Conservation (phyloP, 23 tunicate species). For the Phallusia fumigata region DNA sequence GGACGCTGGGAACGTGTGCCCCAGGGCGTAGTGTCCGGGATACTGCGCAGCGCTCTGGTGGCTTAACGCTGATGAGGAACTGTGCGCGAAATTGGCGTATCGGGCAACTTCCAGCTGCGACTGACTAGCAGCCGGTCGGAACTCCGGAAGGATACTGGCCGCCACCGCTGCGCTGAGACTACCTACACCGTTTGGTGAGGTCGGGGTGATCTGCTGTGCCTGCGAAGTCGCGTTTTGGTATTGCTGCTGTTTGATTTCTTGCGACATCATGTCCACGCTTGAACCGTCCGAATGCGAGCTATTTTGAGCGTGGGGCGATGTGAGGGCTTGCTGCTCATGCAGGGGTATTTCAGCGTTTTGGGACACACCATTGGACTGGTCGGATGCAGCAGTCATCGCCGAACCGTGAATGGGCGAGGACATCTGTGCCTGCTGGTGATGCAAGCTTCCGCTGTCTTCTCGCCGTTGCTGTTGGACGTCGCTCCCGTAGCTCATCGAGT, state of each 20-base stretch:
- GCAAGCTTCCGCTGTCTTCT: slow-evolving; percentile 5
- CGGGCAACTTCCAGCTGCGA: slow-evolving; percentile 37
- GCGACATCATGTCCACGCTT: slow-evolving; percentile 19
- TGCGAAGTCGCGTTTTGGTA: neutral
- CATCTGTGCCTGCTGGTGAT: neutral
- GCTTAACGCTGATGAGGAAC: slow-evolving; percentile 10
- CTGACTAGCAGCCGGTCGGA: slow-evolving; percentile 32
- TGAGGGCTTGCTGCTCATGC: slow-evolving; percentile 15
- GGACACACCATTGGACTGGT: slow-evolving; percentile 12
- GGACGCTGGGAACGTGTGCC: slow-evolving; percentile 23
- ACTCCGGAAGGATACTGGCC: slow-evolving; percentile 47
- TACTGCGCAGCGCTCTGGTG: slow-evolving; percentile 26
- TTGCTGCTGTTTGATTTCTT: slow-evolving; percentile 18
- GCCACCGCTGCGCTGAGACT: slow-evolving; percentile 31
- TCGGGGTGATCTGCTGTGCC: slow-evolving; percentile 3
- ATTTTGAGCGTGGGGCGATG: slow-evolving; percentile 32
- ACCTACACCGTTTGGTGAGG: neutral
- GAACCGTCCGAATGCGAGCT: slow-evolving; percentile 25
- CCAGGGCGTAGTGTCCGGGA: slow-evolving; percentile 20
- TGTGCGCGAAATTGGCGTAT: slow-evolving; percentile 24
- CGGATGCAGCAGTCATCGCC: slow-evolving; percentile 27
- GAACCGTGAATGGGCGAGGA: slow-evolving; percentile 10
- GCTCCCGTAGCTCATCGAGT: neutral
- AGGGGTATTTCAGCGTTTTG: slow-evolving; percentile 3
- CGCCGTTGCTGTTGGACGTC: slow-evolving; percentile 10